phyloP scores from a whole-genome alignment of 2,888 invertebrate species.

The Orthonychiurus folsomi region DNA sequence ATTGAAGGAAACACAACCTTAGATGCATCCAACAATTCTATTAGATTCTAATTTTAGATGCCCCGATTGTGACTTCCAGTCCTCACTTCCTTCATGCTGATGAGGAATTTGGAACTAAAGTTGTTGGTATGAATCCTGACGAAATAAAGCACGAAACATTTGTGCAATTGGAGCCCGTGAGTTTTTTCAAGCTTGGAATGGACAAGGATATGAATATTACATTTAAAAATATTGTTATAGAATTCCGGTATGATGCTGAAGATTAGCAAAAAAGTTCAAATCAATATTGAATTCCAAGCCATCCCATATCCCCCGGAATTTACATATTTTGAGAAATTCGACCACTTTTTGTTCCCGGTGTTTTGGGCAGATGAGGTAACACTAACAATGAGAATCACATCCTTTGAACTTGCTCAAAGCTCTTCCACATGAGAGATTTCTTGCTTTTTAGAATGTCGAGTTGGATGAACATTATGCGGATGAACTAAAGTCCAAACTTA shows the following conservation, averaged over 20 bases:
- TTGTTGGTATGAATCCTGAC: conserved; percentile 7
- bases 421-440: no score
- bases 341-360: conserved; percentile 2
- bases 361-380: conserved; percentile 8
- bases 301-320: not conserved
- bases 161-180: conserved; percentile 9
- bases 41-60: conserved; percentile 1
- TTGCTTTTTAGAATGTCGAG: not conserved
- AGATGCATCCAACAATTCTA: not conserved
- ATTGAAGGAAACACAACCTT: not conserved
- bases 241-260: not conserved
- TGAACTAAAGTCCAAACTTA: not conserved
- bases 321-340: conserved; percentile 6
- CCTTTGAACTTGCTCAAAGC: no score
- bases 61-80: conserved; percentile 7
- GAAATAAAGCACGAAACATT: not conserved
- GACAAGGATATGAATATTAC: no score
- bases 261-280: not conserved
- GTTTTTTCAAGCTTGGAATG: not conserved
- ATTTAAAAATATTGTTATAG: no score
- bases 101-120: not conserved
- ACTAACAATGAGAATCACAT: not conserved
- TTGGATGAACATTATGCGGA: conserved; percentile 2
- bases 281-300: conserved; percentile 8
- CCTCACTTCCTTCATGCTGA: conserved; percentile 13